Evolutionary conservation across 2,888 invertebrate species (phyloP), one percentile per base, ranked within the genome.

Genomic region (Maniola hyperantus): DNA sequence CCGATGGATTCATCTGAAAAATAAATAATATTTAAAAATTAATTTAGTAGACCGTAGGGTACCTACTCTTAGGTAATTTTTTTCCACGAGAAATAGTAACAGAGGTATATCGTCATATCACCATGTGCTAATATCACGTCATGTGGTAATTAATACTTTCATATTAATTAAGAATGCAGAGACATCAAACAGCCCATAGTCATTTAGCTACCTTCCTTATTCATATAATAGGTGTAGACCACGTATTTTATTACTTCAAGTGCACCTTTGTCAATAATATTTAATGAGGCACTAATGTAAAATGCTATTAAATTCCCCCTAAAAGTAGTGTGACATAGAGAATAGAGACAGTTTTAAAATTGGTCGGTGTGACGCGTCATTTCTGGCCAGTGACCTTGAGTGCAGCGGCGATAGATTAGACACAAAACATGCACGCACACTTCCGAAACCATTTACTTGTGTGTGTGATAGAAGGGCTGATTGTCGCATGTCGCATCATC

Each of bases 301-400:
- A 62, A 44, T 63, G 55, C 65, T 46, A 64, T 68, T 69, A 70
- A 70, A 71, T 69, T 70, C 67, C 66, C 66, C 65, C 73, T 77
- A 69, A 74, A 77, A 73, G 73, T 71, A 78, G 78, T 75, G 74
- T 76, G 77, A 75, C 77, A 75, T 75, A 78, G 79, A 82, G 80
- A 83, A 74, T 75, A 78, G 79, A 82, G 80, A 83, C 80, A 82
- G 77, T 77, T 82, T 84, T 81, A 82, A 85, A 85, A 81, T 85
- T 83, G 79, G 85, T 83, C 82, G 83, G 79, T 80, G 81, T 79
- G 83, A 79, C 81, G 84, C 79, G 77, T 75, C 76, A 78, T 71
- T 74, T 74, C 82, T 90, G 89, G 89, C 79, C 90, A 89, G 89
- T 91, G 88, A 88, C 91, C 90, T 91, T 82, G 82, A 80, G 74